Percentiles rank a stretch among this genome's conserved stretches.
Conservation (phyloP, 1,140 invertebrate genomes). For the Hermatobates lingyangjiaoensis region DNA sequence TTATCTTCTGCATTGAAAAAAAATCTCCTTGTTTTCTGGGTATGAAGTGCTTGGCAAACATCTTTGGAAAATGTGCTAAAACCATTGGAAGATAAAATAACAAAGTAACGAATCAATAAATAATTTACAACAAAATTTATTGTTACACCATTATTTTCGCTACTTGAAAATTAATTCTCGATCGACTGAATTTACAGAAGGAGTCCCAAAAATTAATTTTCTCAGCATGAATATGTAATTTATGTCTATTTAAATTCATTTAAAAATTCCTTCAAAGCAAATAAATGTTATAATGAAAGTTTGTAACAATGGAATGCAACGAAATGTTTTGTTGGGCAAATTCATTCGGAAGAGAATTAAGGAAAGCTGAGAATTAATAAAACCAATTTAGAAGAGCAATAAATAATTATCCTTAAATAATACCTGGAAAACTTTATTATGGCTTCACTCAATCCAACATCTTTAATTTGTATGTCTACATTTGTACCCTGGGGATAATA, state of each 20-base stretch:
- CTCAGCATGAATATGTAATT: neutral
- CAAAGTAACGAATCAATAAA: conserved; percentile 1
- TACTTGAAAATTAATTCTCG: neutral
- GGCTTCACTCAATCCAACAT: conserved; percentile 78
- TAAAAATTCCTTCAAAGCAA: neutral
- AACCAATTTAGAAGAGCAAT: neutral
- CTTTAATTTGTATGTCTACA: conserved; percentile 66
- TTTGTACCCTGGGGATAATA: conserved; percentile 62
- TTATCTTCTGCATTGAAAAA: conserved; percentile 69
- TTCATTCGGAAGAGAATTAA: neutral
- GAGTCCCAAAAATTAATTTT: neutral
- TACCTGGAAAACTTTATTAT: conserved; percentile 83
- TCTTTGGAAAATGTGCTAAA: conserved; percentile 1
- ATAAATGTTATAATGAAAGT: conserved; percentile 6
- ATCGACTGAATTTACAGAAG: neutral
- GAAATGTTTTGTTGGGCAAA: conserved; percentile 10
- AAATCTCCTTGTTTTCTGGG: conserved; percentile 69
- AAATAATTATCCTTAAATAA: neutral
- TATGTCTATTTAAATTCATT: neutral
- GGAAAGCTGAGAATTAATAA: conserved; percentile 18
- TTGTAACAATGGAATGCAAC: conserved; percentile 12
- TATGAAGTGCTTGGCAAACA: conserved; percentile 62
- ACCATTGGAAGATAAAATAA: neutral
- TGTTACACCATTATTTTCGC: neutral
- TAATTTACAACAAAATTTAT: conserved; percentile 1